Evolutionary conservation across 2,113 vertebrate species (phyloP), one percentile per base, ranked within the genome.

Genomic region (Ahaetulla prasina): DNA sequence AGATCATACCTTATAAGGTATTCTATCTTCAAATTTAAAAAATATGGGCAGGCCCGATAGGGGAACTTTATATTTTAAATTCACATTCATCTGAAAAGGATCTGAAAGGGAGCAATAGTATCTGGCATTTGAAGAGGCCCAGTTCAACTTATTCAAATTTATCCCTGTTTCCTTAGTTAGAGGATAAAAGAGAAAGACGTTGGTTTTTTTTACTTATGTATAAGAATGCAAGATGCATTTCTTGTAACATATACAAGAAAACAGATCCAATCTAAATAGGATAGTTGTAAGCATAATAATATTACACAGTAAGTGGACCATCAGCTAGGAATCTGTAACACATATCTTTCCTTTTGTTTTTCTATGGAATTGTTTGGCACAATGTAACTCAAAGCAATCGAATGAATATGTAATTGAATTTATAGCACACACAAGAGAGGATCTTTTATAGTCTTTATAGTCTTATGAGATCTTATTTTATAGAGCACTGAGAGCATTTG

Each of bases 381-480:
- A 27, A 80, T 57, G 22, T n/a, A 91, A 60, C 57, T 8, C 27
- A 50, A 11, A n/a, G 22, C 55, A 63, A 22, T 23, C 45, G 35
- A n/a, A 20, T 87, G 55, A 87, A 63, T 63, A 35, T 87, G 53
- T 49, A 39, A 10, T 60, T 91, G 45, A 87, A 63, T 91, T 63
- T 63, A 57, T 87, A 39, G n/a, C 30, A 52, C 12, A 25, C 91
- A 68, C 8, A 63, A 89, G 23, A 92, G 49, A n/a, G 57, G n/a
- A 89, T 92, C 52, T 27, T 63, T 68, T 63, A 63, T 63, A 63
- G 27, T 14, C 60, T n/a, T 89, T 23, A 84, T 22, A 80, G 9
- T 18, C 47, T 49, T 57, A 55, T 89, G 52, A 94, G 90, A 86
- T 92, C 84, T 95, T 91, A 80, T 80, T 80, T 74, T 39, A 80